Percentiles rank a stretch among this genome's conserved stretches.
phyloP scores from a whole-genome alignment of 2,888 invertebrate species.

The Oscheius sp. region DNA sequence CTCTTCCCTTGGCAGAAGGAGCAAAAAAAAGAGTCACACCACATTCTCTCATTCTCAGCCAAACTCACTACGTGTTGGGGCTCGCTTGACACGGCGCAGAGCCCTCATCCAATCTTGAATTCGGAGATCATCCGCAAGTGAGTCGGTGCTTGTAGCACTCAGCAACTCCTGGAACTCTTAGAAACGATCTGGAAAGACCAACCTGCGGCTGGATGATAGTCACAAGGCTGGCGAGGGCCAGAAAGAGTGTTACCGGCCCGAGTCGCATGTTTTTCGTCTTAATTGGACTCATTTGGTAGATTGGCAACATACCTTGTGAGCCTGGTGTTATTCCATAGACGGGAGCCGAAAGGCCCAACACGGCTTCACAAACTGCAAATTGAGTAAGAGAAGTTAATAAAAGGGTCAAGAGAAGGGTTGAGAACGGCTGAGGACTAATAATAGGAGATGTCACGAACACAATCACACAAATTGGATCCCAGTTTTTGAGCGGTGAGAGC shows the following conservation, averaged over 20 bases:
- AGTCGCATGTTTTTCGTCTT: conserved; percentile 30
- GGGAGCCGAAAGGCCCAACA: conserved; percentile 11
- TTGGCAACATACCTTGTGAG: conserved; percentile 9
- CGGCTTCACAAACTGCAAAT: conserved; percentile 11
- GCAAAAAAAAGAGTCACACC: conserved; percentile 1
- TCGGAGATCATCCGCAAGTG: conserved; percentile 53
- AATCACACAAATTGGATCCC: conserved; percentile 31
- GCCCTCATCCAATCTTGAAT: conserved; percentile 70
- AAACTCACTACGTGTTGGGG: conserved; percentile 62
- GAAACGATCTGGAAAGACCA: neutral
- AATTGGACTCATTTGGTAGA: neutral
- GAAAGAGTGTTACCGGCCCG: conserved; percentile 29
- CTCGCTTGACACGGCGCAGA: conserved; percentile 65
- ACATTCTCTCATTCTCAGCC: neutral
- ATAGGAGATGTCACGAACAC: neutral
- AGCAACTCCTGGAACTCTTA: conserved; percentile 23
- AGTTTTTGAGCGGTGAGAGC: conserved; percentile 30
- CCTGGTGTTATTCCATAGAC: conserved; percentile 29
- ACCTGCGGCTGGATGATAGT: conserved; percentile 27
- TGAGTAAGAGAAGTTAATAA: neutral
- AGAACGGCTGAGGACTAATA: neutral
- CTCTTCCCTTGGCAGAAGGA: conserved; percentile 3
- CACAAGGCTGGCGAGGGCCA: conserved; percentile 33
- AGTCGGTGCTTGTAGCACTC: conserved; percentile 8
- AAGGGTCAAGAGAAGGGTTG: neutral